A percentile compares a stretch with the other conserved stretches of the same genome.
phyloP scores from a whole-genome alignment of 2,113 vertebrate genomes.

The Nothoprocta pentlandii region DNA sequence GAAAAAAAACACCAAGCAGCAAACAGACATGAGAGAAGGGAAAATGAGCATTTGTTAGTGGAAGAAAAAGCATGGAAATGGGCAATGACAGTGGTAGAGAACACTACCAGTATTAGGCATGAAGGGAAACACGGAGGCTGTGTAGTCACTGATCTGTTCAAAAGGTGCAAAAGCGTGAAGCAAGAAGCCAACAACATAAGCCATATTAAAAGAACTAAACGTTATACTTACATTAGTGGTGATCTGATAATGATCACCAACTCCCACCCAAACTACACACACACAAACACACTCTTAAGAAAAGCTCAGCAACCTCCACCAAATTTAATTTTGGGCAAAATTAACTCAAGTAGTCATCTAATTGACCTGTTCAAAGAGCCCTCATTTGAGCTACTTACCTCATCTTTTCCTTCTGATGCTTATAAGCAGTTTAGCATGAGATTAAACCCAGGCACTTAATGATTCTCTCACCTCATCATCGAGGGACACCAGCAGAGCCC shows the following conservation, averaged over 20 bases:
- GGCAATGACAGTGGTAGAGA: not conserved
- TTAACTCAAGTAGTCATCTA: not conserved
- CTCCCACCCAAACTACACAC: too few species aligned
- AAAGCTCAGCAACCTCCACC: not conserved
- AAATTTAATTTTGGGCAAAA: not conserved
- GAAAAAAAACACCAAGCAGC: not conserved
- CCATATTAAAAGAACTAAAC: not conserved
- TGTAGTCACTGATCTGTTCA: not conserved
- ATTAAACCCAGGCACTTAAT: not conserved
- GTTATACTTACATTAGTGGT: not conserved
- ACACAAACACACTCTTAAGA: not conserved
- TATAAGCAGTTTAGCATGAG: not conserved
- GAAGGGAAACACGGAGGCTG: not conserved
- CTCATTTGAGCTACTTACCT: not conserved
- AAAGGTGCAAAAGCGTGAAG: not conserved
- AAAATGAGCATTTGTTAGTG: not conserved
- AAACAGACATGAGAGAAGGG: not conserved
- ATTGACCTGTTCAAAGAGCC: not conserved
- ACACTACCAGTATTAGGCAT: not conserved
- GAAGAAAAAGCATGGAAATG: not conserved
- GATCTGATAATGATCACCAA: not conserved
- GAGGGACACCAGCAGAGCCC: conserved; percentile 85
- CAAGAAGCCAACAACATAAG: not conserved
- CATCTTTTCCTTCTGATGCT: not conserved
- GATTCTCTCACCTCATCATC: conserved; percentile 87